These are phyloP conservation scores for Gorsachius magnificus DNA, from an alignment of 2,797 vertebrate genomes.

Conservation along the genomic window DNA sequence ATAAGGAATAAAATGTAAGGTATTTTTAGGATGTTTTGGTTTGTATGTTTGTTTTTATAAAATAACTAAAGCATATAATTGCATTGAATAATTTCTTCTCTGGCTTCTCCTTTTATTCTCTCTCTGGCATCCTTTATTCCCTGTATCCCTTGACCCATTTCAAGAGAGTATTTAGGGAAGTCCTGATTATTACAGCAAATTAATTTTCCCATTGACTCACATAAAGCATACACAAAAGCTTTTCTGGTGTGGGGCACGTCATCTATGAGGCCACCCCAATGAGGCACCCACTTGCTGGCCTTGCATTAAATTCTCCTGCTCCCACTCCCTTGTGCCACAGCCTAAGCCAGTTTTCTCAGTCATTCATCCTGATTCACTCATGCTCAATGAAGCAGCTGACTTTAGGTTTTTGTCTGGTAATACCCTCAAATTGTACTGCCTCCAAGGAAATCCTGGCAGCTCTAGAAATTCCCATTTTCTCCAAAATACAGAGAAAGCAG, in stretches of 20 bases:
- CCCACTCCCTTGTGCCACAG: background rate
- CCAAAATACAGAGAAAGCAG: background rate
- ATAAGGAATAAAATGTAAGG: conserved; percentile 7
- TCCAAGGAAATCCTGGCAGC: background rate
- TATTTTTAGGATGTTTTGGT: background rate
- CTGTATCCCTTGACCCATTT: background rate
- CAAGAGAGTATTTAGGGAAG: background rate
- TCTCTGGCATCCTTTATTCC: background rate
- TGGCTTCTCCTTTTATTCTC: background rate
- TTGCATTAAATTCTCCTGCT: background rate
- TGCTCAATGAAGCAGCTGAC: background rate
- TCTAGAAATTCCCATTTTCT: background rate
- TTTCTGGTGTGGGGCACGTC: background rate
- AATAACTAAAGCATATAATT: background rate
- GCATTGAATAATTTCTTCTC: background rate
- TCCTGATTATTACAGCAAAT: background rate
- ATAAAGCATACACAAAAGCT: background rate
- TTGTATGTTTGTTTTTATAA: background rate
- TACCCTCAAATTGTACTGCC: background rate
- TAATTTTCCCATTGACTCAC: background rate
- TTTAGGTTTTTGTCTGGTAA: background rate
- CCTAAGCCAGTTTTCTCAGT: background rate
- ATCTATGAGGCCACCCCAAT: background rate
- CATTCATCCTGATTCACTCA: background rate
- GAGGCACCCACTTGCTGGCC: background rate